Base-by-base conservation (phyloP, 2,797 vertebrate species). In the Coluber constrictor region DNA sequence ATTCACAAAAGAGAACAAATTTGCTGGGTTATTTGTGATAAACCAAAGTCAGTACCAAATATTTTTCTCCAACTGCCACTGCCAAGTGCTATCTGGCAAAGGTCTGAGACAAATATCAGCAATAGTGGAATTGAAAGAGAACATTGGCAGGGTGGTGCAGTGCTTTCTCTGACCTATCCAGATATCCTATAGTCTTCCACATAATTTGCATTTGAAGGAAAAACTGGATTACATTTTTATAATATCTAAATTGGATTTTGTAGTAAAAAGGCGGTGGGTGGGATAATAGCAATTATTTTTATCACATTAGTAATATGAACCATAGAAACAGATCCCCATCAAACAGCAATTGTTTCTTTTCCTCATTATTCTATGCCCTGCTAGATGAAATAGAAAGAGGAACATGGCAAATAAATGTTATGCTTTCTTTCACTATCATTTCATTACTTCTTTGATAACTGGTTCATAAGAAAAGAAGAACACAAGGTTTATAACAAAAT, bases 401-500 rank as follows among this genome's bases (percentile, higher is more conserved):
- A 88, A 37, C 51, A 47, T n/a, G 74, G 32, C 18, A 88, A 95
- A 89, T 25, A 57, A 94, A 57, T 5, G 0, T 0, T 11, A 7
- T 18, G 61, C 54, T 87, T 95, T 91, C 88, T 88, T 94, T 93
- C 70, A 92, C 93, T 92, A 29, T 89, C 0, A 0, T 3, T 59
- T 88, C 43, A 90, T 55, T 0, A 3, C 20, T 29, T 37, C 60
- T 70, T 90, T 83, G 94, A 4, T 91, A 94, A 59, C 93, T 93
- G 56, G 47, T 87, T 92, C 55, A 63, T 29, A 56, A 91, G 90
- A 59, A 61, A 32, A 91, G 79, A 74, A 55, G 56, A 88, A 88
- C 16, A 66, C 16, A 18, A 94, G 59, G 1, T 20, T 94, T 87
- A 63, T 20, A 66, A 88, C 89, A 94, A 79, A 94, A 20, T 60